Conservation (phyloP, 2,888 invertebrate genomes). For the Drosophila engyochracea region DNA sequence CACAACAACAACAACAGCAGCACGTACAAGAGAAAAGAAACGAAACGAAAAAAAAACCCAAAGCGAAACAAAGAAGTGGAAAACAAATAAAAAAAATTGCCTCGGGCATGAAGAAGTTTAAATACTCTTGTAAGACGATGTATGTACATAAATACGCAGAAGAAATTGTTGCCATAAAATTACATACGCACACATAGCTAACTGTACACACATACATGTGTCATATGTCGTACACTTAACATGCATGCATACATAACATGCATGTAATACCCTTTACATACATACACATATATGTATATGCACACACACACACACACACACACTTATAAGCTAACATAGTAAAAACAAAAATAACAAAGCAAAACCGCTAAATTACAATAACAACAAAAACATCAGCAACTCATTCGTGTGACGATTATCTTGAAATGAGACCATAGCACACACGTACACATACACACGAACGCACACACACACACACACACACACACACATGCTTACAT, state of each 20-base stretch:
- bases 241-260: conserved; percentile 16
- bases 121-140: conserved; percentile 35
- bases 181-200: not conserved
- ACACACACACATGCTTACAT: conserved; percentile 17
- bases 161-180: conserved; percentile 31
- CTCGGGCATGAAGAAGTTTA: conserved; percentile 27
- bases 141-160: conserved; percentile 4
- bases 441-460: conserved; percentile 35
- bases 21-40: conserved; percentile 14
- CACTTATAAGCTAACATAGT: conserved; percentile 30
- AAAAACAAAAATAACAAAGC: conserved; percentile 45
- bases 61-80: conserved; percentile 42
- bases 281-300: not conserved
- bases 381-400: conserved; percentile 58
- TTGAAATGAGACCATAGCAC: conserved; percentile 77
- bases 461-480: conserved; percentile 49
- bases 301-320: conserved; percentile 7
- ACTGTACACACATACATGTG: conserved; percentile 16
- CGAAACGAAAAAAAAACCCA: conserved; percentile 22
- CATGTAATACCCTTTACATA: conserved; percentile 20
- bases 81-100: conserved; percentile 14
- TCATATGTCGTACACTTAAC: conserved; percentile 14
- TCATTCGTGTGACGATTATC: conserved; percentile 78
- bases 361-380: conserved; percentile 75
- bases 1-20: conserved; percentile 29